phyloP scores from a whole-genome alignment of 2,888 invertebrate species.

The Eupithecia abbreviata region DNA sequence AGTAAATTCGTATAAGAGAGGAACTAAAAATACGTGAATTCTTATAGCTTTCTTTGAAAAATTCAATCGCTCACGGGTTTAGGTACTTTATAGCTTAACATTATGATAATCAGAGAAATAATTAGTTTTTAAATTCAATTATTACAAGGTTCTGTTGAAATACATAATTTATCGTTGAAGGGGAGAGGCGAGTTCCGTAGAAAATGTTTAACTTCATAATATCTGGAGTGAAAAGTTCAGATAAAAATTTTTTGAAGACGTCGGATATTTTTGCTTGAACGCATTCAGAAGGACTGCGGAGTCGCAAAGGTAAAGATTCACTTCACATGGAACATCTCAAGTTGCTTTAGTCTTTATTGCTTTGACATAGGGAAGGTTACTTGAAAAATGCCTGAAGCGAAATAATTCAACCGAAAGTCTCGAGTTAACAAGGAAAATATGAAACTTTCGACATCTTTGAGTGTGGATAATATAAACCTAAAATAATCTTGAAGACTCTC shows the following conservation, averaged over 20 bases:
- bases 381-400: constrained; percentile 49
- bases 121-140: background rate
- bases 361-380: constrained; percentile 52
- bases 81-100: background rate
- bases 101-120: background rate
- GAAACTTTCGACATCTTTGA: constrained; percentile 63
- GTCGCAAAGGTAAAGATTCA: constrained; percentile 56
- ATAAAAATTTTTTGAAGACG: constrained; percentile 62
- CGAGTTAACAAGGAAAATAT: constrained; percentile 68
- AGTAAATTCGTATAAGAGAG: constrained; percentile 22
- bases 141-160: constrained; percentile 4
- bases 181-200: constrained; percentile 23
- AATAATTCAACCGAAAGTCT: constrained; percentile 60
- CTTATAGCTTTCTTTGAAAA: background rate
- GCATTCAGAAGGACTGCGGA: constrained; percentile 61
- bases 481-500: constrained; percentile 11
- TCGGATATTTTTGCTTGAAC: constrained; percentile 60
- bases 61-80: background rate
- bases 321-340: constrained; percentile 48
- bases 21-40: constrained; percentile 18
- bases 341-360: constrained; percentile 57
- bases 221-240: constrained; percentile 55
- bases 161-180: constrained; percentile 17
- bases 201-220: constrained; percentile 49
- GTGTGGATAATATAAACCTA: constrained; percentile 9